Evolutionary conservation across 2,797 vertebrate genomes (phyloP).

Genomic region (Pteropus rufus): DNA sequence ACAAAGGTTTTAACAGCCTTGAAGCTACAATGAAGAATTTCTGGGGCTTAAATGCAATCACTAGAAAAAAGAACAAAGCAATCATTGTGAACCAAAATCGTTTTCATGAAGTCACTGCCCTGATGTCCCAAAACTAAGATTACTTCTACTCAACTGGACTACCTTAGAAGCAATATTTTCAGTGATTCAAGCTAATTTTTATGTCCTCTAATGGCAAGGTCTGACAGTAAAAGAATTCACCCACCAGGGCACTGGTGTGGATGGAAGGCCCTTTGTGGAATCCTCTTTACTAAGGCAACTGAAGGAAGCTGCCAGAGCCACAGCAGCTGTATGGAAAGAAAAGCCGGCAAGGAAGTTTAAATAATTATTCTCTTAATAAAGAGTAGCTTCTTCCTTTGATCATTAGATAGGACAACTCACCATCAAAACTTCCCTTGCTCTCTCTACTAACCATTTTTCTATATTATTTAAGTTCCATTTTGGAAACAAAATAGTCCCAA

Average conservation of each 20-base stretch:
- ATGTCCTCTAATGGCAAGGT: not conserved
- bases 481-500: slow-evolving; percentile 2
- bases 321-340: not conserved
- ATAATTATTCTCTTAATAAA: not conserved
- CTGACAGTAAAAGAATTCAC: not conserved
- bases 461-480: not conserved
- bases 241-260: not conserved
- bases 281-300: not conserved
- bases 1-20: slow-evolving; percentile 20
- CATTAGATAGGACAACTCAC: not conserved
- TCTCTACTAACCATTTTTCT: not conserved
- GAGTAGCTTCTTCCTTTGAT: not conserved
- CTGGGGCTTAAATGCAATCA: not conserved
- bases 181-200: not conserved
- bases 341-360: not conserved
- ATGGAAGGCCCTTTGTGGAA: not conserved
- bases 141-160: not conserved
- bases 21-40: slow-evolving; percentile 5
- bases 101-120: not conserved
- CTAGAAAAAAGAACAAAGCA: not conserved
- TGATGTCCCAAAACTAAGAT: not conserved
- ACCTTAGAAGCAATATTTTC: not conserved
- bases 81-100: not conserved
- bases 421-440: not conserved
- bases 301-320: not conserved